phyloP scores from a whole-genome alignment of 2,113 vertebrate genomes.

The Peromyscus maniculatus region DNA sequence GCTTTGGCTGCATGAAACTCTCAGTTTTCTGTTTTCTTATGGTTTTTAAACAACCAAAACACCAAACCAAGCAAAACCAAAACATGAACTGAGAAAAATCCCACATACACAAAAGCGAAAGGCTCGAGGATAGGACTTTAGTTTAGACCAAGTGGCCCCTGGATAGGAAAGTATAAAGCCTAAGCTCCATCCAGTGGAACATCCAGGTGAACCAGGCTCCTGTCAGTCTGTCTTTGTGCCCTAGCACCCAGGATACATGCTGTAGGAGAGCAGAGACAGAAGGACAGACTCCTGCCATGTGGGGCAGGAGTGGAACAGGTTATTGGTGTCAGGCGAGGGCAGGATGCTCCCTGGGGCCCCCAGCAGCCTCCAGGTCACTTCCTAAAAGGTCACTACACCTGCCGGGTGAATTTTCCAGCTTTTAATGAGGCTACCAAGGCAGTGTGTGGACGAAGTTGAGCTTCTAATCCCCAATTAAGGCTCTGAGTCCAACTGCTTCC shows the following conservation, averaged over 20 bases:
- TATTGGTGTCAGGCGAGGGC: background rate
- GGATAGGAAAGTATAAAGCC: background rate
- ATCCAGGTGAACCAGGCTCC: too few species aligned
- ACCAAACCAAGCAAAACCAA: background rate
- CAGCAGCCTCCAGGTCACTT: slow-evolving; percentile 35
- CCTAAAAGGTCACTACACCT: slow-evolving; percentile 65
- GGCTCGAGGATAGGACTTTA: background rate
- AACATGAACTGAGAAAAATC: background rate
- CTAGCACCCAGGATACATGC: too few species aligned
- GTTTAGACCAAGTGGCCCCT: background rate
- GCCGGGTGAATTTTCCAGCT: slow-evolving; percentile 77
- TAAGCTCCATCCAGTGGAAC: too few species aligned
- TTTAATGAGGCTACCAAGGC: slow-evolving; percentile 70
- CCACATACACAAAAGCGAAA: background rate
- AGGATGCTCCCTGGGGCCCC: background rate
- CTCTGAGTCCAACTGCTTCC: slow-evolving; percentile 55
- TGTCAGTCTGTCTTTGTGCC: background rate
- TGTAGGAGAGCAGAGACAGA: background rate
- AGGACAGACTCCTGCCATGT: fast-evolving
- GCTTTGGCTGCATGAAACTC: too few species aligned
- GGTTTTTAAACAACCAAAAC: background rate
- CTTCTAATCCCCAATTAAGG: slow-evolving; percentile 81
- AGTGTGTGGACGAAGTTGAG: slow-evolving; percentile 47
- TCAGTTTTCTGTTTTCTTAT: background rate
- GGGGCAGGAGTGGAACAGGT: background rate